Conservation (phyloP, 2,888 invertebrate genomes). For the Phengaris arion region DNA sequence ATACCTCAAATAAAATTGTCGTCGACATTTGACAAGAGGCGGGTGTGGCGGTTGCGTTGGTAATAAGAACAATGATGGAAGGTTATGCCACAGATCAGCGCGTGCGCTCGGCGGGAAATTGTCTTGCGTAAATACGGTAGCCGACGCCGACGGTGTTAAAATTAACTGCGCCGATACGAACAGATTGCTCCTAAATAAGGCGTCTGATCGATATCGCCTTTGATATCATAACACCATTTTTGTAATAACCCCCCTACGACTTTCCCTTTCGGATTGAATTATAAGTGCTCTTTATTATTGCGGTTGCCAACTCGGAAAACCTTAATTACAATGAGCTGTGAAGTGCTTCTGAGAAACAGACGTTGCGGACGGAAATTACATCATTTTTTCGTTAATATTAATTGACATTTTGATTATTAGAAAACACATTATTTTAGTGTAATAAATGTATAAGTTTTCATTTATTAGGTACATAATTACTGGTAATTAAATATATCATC, state of each 20-base stretch:
- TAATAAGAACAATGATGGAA: constrained; percentile 74
- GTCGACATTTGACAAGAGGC: constrained; percentile 45
- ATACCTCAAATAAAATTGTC: constrained; percentile 30
- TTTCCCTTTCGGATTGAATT: constrained; percentile 17
- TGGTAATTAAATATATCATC: too few species aligned
- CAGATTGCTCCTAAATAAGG: constrained; percentile 39
- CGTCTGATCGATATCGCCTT: constrained; percentile 36
- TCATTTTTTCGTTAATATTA: background rate
- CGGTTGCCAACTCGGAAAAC: background rate
- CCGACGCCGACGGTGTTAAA: constrained; percentile 40
- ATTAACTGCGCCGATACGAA: constrained; percentile 37
- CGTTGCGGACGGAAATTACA: background rate
- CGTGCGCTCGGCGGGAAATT: constrained; percentile 67
- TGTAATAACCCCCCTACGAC: constrained; percentile 25
- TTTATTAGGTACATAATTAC: background rate
- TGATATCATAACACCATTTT: constrained; percentile 36
- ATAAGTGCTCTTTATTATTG: background rate
- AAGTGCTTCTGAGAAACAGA: background rate
- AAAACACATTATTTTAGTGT: background rate
- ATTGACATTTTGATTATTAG: background rate
- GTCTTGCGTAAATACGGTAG: constrained; percentile 74
- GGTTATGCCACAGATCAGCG: constrained; percentile 64
- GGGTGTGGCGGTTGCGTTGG: constrained; percentile 58
- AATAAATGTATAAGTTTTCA: too few species aligned
- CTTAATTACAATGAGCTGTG: background rate